phyloP scores from a whole-genome alignment of 2,888 invertebrate genomes.

The Rhogogaster chlorosoma region DNA sequence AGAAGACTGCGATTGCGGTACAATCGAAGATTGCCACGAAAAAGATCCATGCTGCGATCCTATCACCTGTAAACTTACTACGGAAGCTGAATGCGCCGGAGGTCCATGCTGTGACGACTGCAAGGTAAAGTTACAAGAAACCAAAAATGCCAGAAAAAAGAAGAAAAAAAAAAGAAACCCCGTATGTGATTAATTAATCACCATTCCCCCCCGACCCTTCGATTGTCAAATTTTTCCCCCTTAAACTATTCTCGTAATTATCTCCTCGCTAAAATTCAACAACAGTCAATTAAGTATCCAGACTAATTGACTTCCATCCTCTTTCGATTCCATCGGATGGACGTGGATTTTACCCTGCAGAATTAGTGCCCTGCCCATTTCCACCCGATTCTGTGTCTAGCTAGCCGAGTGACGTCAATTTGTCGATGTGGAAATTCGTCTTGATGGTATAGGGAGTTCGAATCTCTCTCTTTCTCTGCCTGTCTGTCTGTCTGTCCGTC shows the following conservation, averaged over 20 bases:
- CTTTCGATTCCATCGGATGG: conserved; percentile 5
- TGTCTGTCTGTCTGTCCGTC: neutral
- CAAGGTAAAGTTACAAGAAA: conserved; percentile 86
- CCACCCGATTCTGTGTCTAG: neutral
- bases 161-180: neutral
- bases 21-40: conserved; percentile 91
- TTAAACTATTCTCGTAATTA: conserved; percentile 22
- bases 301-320: conserved; percentile 43
- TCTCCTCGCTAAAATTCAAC: conserved; percentile 30
- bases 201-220: neutral
- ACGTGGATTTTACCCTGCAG: conserved; percentile 16
- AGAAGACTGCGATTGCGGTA: conserved; percentile 99
- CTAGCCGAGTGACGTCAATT: conserved; percentile 45
- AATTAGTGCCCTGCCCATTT: neutral
- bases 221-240: neutral
- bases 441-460: neutral
- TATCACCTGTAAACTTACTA: conserved; percentile 95
- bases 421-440: conserved; percentile 44
- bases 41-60: conserved; percentile 98
- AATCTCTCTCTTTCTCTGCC: neutral
- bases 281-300: conserved; percentile 38
- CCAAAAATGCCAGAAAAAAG: neutral
- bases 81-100: conserved; percentile 95
- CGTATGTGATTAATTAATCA: neutral
- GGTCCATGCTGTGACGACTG: conserved; percentile 94